Percentiles rank a stretch among this genome's conserved stretches.
phyloP scores from a whole-genome alignment of 2,113 vertebrate species.

The Nothobranchius furzeri region DNA sequence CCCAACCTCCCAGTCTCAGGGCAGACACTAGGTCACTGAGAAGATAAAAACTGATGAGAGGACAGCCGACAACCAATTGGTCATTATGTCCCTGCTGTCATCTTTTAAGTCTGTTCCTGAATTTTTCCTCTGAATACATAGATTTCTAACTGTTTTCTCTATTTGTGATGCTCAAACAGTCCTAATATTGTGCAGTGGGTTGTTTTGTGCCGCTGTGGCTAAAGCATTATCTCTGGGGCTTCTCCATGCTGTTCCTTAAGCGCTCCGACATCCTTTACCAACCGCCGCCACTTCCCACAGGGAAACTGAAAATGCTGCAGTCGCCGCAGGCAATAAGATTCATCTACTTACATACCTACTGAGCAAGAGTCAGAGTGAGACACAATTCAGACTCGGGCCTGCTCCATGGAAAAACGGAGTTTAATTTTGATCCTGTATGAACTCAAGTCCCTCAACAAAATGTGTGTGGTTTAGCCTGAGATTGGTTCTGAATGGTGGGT shows the following conservation, averaged over 20 bases:
- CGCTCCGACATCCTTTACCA: slow-evolving; percentile 69
- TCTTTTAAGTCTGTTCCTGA: background rate
- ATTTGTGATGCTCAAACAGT: slow-evolving; percentile 28
- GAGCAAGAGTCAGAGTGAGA: slow-evolving; percentile 48
- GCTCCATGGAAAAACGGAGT: slow-evolving; percentile 8
- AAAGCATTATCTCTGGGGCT: slow-evolving; percentile 77
- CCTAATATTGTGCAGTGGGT: slow-evolving; percentile 56
- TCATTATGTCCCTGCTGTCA: no score
- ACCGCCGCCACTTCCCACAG: slow-evolving; percentile 70
- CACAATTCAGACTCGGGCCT: slow-evolving; percentile 25
- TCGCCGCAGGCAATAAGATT: slow-evolving; percentile 70
- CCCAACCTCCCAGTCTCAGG: no score
- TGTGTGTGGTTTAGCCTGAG: background rate
- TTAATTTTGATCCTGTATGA: slow-evolving; percentile 16
- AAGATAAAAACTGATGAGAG: no score
- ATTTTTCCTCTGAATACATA: slow-evolving; percentile 14
- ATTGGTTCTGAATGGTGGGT: slow-evolving; percentile 4
- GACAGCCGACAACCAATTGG: no score
- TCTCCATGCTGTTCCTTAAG: slow-evolving; percentile 74
- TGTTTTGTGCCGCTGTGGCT: slow-evolving; percentile 66
- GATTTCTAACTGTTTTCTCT: slow-evolving; percentile 17
- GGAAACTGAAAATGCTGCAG: slow-evolving; percentile 78
- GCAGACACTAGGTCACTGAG: no score
- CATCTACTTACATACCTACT: slow-evolving; percentile 77
- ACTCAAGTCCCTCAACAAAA: slow-evolving; percentile 26